These are phyloP conservation scores for Clostera curtula DNA, from an alignment of 2,888 invertebrate genomes.

Conservation along the genomic window DNA sequence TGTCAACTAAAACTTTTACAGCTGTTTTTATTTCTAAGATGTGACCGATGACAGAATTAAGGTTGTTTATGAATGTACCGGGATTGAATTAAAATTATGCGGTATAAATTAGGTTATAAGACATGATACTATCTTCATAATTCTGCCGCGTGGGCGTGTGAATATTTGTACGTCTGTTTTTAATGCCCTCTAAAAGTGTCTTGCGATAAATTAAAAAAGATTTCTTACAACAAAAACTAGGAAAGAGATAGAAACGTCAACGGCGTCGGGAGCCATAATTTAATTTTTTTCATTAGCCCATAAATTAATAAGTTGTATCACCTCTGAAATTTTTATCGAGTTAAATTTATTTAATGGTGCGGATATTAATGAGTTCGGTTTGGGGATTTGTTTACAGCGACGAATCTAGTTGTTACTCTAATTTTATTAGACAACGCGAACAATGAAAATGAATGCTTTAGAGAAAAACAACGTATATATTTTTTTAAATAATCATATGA, in stretches of 20 bases:
- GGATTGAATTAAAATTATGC: conserved; percentile 53
- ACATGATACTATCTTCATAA: conserved; percentile 47
- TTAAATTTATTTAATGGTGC: conserved; percentile 1
- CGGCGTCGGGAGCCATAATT: conserved; percentile 5
- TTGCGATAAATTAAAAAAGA: conserved; percentile 24
- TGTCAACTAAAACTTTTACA: conserved; percentile 60
- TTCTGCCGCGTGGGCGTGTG: conserved; percentile 36
- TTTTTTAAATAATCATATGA: no score
- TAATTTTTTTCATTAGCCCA: conserved; percentile 13
- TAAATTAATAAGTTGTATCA: conserved; percentile 16
- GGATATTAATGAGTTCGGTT: conserved; percentile 1
- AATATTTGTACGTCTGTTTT: conserved; percentile 31
- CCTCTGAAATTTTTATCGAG: conserved; percentile 1
- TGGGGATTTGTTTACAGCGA: not conserved
- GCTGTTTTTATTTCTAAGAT: conserved; percentile 58
- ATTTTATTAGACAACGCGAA: no score
- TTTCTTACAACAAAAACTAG: conserved; percentile 13
- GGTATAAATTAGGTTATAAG: conserved; percentile 51
- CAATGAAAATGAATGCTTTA: no score
- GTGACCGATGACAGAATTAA: conserved; percentile 68
- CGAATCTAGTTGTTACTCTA: no score
- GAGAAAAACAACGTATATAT: no score
- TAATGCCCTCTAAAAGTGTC: conserved; percentile 26
- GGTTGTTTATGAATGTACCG: conserved; percentile 57
- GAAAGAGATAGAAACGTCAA: conserved; percentile 8